phyloP scores from a whole-genome alignment of 2,797 vertebrate species.

The Tokudaia muenninki region DNA sequence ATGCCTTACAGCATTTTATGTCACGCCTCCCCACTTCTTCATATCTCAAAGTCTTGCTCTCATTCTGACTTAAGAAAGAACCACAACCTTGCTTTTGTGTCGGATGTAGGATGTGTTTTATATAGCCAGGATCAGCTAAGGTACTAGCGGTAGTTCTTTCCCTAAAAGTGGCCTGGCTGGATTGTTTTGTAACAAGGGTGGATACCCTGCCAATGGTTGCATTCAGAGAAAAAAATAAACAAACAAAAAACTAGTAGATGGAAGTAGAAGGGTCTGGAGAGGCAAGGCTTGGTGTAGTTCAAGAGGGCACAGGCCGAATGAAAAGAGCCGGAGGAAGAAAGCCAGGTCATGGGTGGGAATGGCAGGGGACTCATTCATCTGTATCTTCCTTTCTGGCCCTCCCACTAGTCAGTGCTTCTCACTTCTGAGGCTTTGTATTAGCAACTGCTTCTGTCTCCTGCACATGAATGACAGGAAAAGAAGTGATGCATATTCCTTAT shows the following conservation, averaged over 20 bases:
- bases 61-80: slow-evolving; percentile 38
- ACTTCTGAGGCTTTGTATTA: background rate
- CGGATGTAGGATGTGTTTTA: slow-evolving; percentile 18
- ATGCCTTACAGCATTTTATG: slow-evolving; percentile 35
- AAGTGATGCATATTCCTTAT: background rate
- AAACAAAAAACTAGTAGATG: background rate
- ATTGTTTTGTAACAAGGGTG: slow-evolving; percentile 6
- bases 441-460: background rate
- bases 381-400: background rate
- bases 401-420: background rate
- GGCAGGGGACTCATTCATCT: no score
- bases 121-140: slow-evolving; percentile 13
- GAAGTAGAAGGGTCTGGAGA: background rate
- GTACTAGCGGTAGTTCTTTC: slow-evolving; percentile 16
- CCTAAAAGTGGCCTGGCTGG: background rate
- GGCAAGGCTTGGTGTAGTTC: background rate
- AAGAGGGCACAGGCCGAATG: background rate
- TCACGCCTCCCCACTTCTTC: background rate
- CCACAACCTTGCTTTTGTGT: background rate
- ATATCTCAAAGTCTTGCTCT: slow-evolving; percentile 35
- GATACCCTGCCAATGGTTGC: slow-evolving; percentile 10
- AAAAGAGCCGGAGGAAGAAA: background rate
- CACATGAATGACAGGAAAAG: slow-evolving; percentile 1
- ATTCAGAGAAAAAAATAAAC: background rate
- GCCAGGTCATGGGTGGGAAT: fast-evolving